Evolutionary conservation across 2,888 invertebrate genomes (phyloP), one percentile per base, ranked within the genome.

Genomic region (Polyploca ridens): DNA sequence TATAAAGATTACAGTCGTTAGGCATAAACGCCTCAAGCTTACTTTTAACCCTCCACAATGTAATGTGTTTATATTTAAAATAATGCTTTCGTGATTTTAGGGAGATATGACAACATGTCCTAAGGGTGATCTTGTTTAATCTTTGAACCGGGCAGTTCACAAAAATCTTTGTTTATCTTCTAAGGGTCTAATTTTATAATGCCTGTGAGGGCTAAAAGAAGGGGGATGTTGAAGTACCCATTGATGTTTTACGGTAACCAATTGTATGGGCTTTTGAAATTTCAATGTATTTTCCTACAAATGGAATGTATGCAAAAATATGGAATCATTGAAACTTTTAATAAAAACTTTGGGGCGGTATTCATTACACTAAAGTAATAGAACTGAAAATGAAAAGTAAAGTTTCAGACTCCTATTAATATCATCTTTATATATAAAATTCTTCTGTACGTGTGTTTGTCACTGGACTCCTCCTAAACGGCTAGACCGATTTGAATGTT

Each of bases 101-200:
- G 86, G 88, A 84, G 88, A 90, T 90, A 90, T 87, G 82, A 90
- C 90, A 86, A 83, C 78, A 78, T 68, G 66, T 83, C 90, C 89
- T 79, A 63, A 81, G 90, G 82, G 66, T 67, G 68, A 74, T 82
- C 79, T 83, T 79, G 73, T 76, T 73, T 85, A 87, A 85, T 84
- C 82, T 83, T 81, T 84, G 85, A 81, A 81, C 81, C 70, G 76
- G 75, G 77, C 79, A 82, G 78, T 84, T 83, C 74, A 77, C 78
- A 79, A 80, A 46, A 82, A 87, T 84, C 84, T 85, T 88, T 88
- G 84, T 86, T 78, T 83, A 76, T 80, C 78, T 73, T 75, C 74
- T 78, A 83, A 75, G 81, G 78, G 73, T 75, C 73, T 81, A 86
- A 87, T 85, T 85, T 82, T 78, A 84, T 86, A 80, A 79, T 74